Evolutionary conservation across 2,797 vertebrate species (phyloP), one percentile per base, ranked within the genome.

Genomic region (Eurystomus glaucurus): DNA sequence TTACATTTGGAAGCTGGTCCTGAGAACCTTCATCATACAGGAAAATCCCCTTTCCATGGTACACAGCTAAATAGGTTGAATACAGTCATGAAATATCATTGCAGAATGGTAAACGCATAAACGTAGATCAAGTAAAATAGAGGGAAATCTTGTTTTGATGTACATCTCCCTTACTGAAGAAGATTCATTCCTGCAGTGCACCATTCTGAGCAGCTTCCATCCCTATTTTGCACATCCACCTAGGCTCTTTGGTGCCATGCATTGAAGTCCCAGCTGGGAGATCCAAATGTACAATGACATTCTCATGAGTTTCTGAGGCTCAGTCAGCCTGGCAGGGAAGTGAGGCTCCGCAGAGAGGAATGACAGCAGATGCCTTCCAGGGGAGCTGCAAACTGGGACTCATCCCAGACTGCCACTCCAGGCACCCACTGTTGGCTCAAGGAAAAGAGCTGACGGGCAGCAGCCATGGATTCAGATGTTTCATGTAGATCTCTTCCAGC

Each of bases 301-400:
- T 69, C 15, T 41, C 55, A 41, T 19, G 93, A 91, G 66, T 55
- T 69, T 61, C 76, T 86, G 72, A 95, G 60, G 71, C 60, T 84
- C 58, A 72, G 50, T 41, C 62, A 86, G n/a, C 37, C 54, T 69
- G 92, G 74, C 69, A 86, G 66, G n/a, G 51, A 31, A 94, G 55
- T 54, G 62, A 6, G 77, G 48, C 78, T 95, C 35, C 86, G 86
- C 1, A 13, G 61, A 68, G 75, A 80, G 43, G 78, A 65, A 65
- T 41, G 94, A 90, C 87, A 95, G 90, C 72, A 91, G 78, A 76
- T 68, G 74, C 62, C 92, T 84, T 91, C 51, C 92, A 88, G 88
- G 96, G 85, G 55, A 62, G 43, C 68, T 43, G 31, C 76, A 86
- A 95, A 85, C 54, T 29, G 23, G 31, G 69, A 68, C 11, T 72